phyloP scores from a whole-genome alignment of 1,140 invertebrate species.

The Drosophila busckii region DNA sequence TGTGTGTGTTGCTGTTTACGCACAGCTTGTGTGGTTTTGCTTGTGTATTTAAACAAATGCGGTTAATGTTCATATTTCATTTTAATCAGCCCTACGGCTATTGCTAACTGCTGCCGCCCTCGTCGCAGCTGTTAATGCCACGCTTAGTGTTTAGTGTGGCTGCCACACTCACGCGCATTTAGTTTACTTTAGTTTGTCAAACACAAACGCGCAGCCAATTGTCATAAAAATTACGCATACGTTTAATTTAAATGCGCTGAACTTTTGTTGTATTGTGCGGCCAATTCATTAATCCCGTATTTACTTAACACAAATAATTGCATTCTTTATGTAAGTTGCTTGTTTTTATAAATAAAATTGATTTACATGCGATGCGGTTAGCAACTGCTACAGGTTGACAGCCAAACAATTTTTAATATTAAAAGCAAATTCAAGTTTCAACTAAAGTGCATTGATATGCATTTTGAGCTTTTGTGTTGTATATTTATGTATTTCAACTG shows the following conservation, averaged over 20 bases:
- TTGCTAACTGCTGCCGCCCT: slow-evolving; percentile 23
- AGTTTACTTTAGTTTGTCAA: slow-evolving; percentile 57
- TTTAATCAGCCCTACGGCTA: slow-evolving; percentile 62
- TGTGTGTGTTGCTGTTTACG: slow-evolving; percentile 36
- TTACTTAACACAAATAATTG: slow-evolving; percentile 42
- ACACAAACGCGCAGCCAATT: slow-evolving; percentile 69
- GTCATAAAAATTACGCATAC: slow-evolving; percentile 41
- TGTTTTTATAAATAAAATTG: slow-evolving; percentile 47
- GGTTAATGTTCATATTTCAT: slow-evolving; percentile 76
- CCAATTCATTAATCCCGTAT: slow-evolving; percentile 39
- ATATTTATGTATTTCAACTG: slow-evolving; percentile 27
- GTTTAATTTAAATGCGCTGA: neutral
- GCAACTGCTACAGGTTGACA: too few relatives aligned
- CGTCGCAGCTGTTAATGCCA: slow-evolving; percentile 48
- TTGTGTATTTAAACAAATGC: slow-evolving; percentile 73
- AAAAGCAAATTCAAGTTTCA: too few relatives aligned
- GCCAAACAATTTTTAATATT: too few relatives aligned
- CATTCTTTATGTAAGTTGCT: slow-evolving; percentile 41
- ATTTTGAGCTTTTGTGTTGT: slow-evolving; percentile 22
- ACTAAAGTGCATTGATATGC: too few relatives aligned
- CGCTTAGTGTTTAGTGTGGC: slow-evolving; percentile 56
- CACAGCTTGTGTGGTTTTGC: slow-evolving; percentile 53
- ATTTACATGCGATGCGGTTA: too few relatives aligned
- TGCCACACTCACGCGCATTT: slow-evolving; percentile 13
- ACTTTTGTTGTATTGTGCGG: slow-evolving; percentile 1